Percentiles rank a stretch among this genome's conserved stretches.
These are phyloP conservation scores for Hypotaenidia okinawae DNA, from an alignment of 2,797 vertebrate genomes.

Conservation along the genomic window DNA sequence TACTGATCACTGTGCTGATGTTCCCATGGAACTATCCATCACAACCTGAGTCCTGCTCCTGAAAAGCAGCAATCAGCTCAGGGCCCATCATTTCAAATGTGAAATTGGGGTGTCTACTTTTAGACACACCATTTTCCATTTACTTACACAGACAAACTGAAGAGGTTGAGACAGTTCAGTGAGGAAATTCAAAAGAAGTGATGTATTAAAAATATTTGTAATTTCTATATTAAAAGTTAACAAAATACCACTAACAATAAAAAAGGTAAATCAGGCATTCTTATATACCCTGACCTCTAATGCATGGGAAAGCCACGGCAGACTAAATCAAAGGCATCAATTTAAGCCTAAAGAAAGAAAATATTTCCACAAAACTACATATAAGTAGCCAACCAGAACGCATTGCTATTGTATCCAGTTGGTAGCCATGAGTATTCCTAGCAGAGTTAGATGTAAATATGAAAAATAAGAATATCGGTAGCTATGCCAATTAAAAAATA, in stretches of 20 bases:
- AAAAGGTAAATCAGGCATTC: background rate
- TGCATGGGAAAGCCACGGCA: background rate
- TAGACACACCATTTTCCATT: background rate
- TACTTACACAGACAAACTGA: conserved; percentile 3
- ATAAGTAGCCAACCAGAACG: background rate
- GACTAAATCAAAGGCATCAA: background rate
- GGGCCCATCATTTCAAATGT: background rate
- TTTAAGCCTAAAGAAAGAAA: background rate
- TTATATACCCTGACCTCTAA: background rate
- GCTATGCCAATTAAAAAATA: background rate
- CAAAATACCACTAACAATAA: background rate
- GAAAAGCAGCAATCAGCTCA: background rate
- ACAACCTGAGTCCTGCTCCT: background rate
- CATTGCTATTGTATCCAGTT: background rate
- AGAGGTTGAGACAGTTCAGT: background rate
- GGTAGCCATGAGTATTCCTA: background rate
- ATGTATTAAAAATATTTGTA: background rate
- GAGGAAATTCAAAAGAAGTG: conserved; percentile 11
- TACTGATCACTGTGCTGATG: background rate
- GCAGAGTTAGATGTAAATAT: background rate
- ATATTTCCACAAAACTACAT: background rate
- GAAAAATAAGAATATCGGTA: background rate
- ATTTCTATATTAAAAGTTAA: background rate
- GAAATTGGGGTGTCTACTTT: background rate
- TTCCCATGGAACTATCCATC: background rate